Base-by-base conservation (phyloP, 2,797 vertebrate genomes). In the Gymnopithys bicolor region DNA sequence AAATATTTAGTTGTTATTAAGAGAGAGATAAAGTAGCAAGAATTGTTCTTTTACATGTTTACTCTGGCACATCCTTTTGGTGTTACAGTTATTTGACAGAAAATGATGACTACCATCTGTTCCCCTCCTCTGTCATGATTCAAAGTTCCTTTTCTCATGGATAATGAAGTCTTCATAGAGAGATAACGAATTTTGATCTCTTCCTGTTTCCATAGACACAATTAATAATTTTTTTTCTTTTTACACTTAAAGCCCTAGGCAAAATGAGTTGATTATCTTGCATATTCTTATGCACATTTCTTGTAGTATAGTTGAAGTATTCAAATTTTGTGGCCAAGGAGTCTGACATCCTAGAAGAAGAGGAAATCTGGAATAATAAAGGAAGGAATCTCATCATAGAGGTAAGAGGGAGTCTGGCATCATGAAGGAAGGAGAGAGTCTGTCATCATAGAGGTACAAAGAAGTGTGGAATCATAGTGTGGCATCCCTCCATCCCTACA, bases 31-130 rank as follows among this genome's bases (percentile, higher is more conserved):
- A 94, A 95, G 73, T 70, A 76, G 51, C 55, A 84, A 81, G 76
- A 91, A 95, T 92, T 93, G 80, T 96, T 95, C 92, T 51, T 85
- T 93, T 96, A 51, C 83, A 64, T 96, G 68, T 95, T 97, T 97
- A 90, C 87, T 68, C 93, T 96, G 93, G 89, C 94, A 96, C 87
- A 90, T 95, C 74, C 94, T 87, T 92, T 94, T 87, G 83, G 93
- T 95, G 92, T 95, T 95, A 93, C 83, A 93, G 89, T 84, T 95
- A 92, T 96, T 71, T 91, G 92, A 91, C 83, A 96, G 90, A 95
- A 94, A 85, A 93, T 94, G 92, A 94, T 73, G 89, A 60, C 85
- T 96, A 96, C 94, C 95, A 94, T 97, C 95, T 97, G 97, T 93
- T 96, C 66, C 62, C 15, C 59, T 93, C 85, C 78, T 60, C 64